Evolutionary conservation across 2,888 invertebrate species (phyloP), one percentile per base, ranked within the genome.

Genomic region (Epinotia bilunana): DNA sequence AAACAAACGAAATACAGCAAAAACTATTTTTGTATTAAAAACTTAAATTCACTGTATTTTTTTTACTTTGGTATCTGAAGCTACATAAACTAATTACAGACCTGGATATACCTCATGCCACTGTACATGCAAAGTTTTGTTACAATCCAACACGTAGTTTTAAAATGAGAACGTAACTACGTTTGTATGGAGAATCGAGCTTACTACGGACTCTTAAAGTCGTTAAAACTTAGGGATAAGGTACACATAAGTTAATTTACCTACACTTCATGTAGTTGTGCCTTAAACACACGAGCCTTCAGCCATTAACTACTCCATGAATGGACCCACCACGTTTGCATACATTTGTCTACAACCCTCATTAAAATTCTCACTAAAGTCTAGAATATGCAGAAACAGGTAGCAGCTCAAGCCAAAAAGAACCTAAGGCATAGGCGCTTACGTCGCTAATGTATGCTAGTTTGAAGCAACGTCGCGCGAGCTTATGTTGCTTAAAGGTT

Each of bases 261-360:
- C 46, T 43, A 23, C 23, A 23, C 43, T 43, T 69, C 46, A 58
- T 60, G 58, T 69, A 58, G 23, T 28, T 64, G 49, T 68, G 68
- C 58, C 57, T 68, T 67, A 39, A 55, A 69, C 58, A 57, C 43
- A 46, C 58, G 4, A 39, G 43, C 7, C 39, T 28, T 46, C 57
- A 58, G 9, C 58, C 69, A 69, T 69, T 69, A 69, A 69, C 43
- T 46, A 46, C 60, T 60, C 58, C 58, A 46, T 69, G 69, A 69
- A 69, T 69, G 69, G 69, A 23, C 69, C 68, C 58, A 60, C 69
- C 58, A n/a, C 46, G 69, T 69, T 68, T 69, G 69, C 69, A 69
- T 69, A 69, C 60, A 69, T 69, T 69, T 69, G 69, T 69, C 69
- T n/a, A 69, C 69, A 46, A 69, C 28, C 28, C 69, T 69, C 69